Evolutionary conservation across 2,113 vertebrate species (phyloP).

Genomic region (Macquaria australasica): DNA sequence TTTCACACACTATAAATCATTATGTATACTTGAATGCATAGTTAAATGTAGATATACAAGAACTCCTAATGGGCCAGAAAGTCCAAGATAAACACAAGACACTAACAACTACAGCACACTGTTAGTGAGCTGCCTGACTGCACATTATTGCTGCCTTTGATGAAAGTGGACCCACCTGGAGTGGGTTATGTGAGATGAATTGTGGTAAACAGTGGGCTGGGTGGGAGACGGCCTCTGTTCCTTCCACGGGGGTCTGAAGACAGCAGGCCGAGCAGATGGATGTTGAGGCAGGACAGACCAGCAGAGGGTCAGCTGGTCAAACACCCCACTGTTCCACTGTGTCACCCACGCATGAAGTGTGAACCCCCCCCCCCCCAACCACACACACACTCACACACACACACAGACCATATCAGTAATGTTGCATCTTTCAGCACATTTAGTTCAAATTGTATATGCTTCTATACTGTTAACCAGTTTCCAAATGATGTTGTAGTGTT

Average conservation of each 20-base stretch:
- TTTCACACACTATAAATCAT: background rate
- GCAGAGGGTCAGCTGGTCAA: conserved; percentile 63
- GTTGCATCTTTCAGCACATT: conserved; percentile 16
- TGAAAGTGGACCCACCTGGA: conserved; percentile 24
- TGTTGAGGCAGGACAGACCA: conserved; percentile 41
- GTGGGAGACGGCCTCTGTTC: background rate
- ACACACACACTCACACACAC: no score
- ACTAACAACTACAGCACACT: background rate
- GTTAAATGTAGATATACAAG: background rate
- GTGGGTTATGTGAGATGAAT: conserved; percentile 14
- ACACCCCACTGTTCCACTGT: conserved; percentile 50
- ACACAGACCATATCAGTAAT: conserved; percentile 17
- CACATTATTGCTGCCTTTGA: conserved; percentile 2
- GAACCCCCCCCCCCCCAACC: conserved; percentile 50
- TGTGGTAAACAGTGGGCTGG: conserved; percentile 27
- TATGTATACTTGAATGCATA: background rate
- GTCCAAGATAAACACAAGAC: background rate
- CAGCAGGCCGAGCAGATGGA: conserved; percentile 72
- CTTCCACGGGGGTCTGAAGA: conserved; percentile 31
- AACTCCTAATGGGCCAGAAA: background rate
- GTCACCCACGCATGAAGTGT: conserved; percentile 58
- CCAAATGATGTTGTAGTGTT: background rate
- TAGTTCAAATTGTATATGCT: background rate
- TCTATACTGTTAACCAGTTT: background rate
- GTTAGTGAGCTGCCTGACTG: background rate